Percentiles rank a stretch among this genome's conserved stretches.
phyloP scores from a whole-genome alignment of 2,888 invertebrate genomes.

The Cephalotes varians region DNA sequence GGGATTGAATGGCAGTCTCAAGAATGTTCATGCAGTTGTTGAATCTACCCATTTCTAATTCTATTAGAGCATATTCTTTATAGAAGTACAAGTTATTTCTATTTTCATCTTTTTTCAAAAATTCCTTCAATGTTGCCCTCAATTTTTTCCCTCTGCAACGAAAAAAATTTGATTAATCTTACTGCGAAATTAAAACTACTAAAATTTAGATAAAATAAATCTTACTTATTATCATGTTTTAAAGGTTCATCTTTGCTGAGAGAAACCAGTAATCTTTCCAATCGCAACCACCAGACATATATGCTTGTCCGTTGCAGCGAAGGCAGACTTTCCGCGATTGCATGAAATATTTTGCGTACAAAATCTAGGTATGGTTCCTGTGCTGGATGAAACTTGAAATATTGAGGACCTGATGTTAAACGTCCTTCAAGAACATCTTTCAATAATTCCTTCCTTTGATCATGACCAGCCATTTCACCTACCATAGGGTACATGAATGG shows the following conservation, averaged over 20 bases:
- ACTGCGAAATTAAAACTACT: not conserved
- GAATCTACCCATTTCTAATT: constrained; percentile 87
- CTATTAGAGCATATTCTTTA: constrained; percentile 89
- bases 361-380: constrained; percentile 88
- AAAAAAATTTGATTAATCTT: constrained; percentile 18
- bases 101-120: constrained; percentile 87
- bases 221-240: constrained; percentile 82
- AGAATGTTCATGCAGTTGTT: constrained; percentile 87
- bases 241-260: constrained; percentile 85
- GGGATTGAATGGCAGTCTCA: constrained; percentile 85
- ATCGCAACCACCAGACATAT: constrained; percentile 89
- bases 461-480: constrained; percentile 77
- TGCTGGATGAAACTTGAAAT: constrained; percentile 88
- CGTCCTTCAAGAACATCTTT: constrained; percentile 81
- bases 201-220: not conserved
- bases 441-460: constrained; percentile 74
- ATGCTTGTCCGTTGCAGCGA: constrained; percentile 87
- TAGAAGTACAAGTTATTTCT: constrained; percentile 88
- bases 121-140: constrained; percentile 87
- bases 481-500: constrained; percentile 80
- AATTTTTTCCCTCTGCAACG: constrained; percentile 85
- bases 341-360: constrained; percentile 86
- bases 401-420: constrained; percentile 88
- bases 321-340: constrained; percentile 86
- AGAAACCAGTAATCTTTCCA: constrained; percentile 87